Conservation (phyloP, 2,888 invertebrate species). For the Melanargia galathea region DNA sequence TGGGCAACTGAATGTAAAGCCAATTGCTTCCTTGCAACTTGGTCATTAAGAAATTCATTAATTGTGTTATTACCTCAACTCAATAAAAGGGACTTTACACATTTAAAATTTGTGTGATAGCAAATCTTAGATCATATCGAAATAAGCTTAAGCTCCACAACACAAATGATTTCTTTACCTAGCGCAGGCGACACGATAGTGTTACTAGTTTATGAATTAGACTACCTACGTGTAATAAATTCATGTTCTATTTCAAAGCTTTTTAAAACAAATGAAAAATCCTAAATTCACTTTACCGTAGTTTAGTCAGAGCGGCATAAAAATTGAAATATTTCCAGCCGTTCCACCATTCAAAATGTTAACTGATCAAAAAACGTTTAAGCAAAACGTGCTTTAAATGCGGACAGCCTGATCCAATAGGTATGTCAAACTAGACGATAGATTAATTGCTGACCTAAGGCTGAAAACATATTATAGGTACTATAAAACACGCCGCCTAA, state of each 20-base stretch:
- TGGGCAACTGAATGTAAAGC: no score
- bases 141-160: no score
- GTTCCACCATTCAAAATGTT: conserved; percentile 27
- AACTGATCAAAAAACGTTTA: conserved; percentile 33
- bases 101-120: no score
- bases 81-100: no score
- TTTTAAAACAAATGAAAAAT: conserved; percentile 5
- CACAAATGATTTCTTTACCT: no score
- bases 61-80: no score
- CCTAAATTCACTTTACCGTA: conserved; percentile 16
- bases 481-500: background rate
- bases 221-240: no score
- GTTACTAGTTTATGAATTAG: no score
- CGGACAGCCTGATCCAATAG: conserved; percentile 14
- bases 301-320: conserved; percentile 14
- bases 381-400: conserved; percentile 32
- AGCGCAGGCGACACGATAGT: no score
- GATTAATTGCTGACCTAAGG: conserved; percentile 30
- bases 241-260: background rate
- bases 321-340: conserved; percentile 23
- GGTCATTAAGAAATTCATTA: no score
- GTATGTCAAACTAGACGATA: conserved; percentile 26
- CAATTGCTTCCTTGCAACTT: no score
- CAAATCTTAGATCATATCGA: no score
- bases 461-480: background rate